Evolutionary conservation across 2,888 invertebrate species (phyloP), one percentile per base, ranked within the genome.

Genomic region (Phengaris arion): DNA sequence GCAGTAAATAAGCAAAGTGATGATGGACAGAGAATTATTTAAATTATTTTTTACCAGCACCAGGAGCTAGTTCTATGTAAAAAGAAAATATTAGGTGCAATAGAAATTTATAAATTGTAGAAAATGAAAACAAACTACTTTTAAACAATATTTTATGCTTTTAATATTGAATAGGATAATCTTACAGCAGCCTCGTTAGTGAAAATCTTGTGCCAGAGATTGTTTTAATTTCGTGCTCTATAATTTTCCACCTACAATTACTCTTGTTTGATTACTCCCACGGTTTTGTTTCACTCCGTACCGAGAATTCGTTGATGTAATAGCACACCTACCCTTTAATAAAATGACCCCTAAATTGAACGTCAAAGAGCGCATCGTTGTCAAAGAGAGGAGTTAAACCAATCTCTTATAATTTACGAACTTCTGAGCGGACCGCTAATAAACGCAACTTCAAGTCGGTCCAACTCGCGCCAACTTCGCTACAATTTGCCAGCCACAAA

Each of bases 401-500:
- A 79, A 78, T 78, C 79, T 77, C 76, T 75, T 75, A 70, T 79
- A 79, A 74, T 79, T 79, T 59, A 70, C 77, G 74, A 76, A 79
- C 75, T 77, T 74, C 76, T 70, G 69, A 75, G 74, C 77, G 76
- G 86, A 89, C 86, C 84, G 84, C 87, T 89, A 88, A 85, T 88
- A 88, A 88, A 85, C 85, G 86, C 82, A 81, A 81, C 80, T 81
- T 85, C 85, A 22, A 64, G 86, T 84, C 87, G 87, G 35, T 35
- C 35, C 35, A 35, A 87, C 87, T 87, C 86, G 85, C 79, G 78
- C 77, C 78, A 78, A 77, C 77, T 77, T 76, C 83, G 84, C 86
- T 85, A 86, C 90, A 89, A 79, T 79, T 79, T 77, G 77, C 75
- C 76, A 69, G 84, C 92, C 93, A 85, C 93, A 93, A 93, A 93